Percentiles rank a stretch among this genome's conserved stretches.
Conservation (phyloP, 64 coral and sea anemone genomes). For the Pocillopora verrucosa region DNA sequence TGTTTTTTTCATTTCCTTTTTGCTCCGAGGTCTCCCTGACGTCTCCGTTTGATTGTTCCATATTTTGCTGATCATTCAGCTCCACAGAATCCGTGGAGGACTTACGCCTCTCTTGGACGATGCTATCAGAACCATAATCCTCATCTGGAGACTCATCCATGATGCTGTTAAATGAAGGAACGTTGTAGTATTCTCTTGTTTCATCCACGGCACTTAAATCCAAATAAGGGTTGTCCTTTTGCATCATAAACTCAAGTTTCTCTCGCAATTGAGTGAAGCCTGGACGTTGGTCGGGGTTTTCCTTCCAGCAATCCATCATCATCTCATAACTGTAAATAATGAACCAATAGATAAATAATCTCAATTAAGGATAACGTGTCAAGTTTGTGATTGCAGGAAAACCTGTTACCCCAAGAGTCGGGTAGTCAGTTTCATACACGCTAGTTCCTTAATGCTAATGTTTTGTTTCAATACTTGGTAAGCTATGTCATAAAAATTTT, state of each 20-base stretch:
- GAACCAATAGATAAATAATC: too few relatives aligned
- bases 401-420: too few relatives aligned
- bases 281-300: constrained; percentile 48
- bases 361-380: too few relatives aligned
- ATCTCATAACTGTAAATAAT: constrained; percentile 38
- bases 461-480: too few relatives aligned
- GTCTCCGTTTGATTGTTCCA: neutral
- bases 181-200: constrained; percentile 11
- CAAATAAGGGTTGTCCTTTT: constrained; percentile 60
- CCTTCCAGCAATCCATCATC: constrained; percentile 68
- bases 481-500: neutral
- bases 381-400: too few relatives aligned
- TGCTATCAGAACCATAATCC: neutral
- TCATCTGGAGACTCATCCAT: constrained; percentile 38
- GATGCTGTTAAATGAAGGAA: constrained; percentile 12
- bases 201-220: constrained; percentile 44
- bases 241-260: constrained; percentile 64
- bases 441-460: too few relatives aligned
- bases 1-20: neutral
- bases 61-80: neutral
- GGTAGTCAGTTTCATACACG: too few relatives aligned
- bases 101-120: neutral
- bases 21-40: neutral
- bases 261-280: constrained; percentile 47
- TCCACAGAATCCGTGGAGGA: neutral